Evolutionary conservation across 1,140 invertebrate genomes (phyloP), one percentile per base, ranked within the genome.

Genomic region (Pseudobourletiella spinata): DNA sequence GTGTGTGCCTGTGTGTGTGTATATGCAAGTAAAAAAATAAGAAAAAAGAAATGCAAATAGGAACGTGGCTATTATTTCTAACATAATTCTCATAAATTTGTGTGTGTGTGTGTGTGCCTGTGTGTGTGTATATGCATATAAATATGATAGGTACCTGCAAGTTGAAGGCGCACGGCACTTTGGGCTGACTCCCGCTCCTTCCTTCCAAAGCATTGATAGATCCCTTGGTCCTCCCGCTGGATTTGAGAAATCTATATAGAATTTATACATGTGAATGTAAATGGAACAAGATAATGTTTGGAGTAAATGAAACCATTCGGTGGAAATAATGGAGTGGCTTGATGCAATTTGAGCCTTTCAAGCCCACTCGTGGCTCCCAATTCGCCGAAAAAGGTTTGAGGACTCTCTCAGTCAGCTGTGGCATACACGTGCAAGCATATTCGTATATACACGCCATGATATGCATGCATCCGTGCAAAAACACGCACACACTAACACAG

Each of bases 181-280:
- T 81, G 79, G 0, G 73, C 74, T 4, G 70, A 72, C 24, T 79
- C 76, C n/a, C 71, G 65, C 11, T 77, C 74, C 11, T 62, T 77
- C 73, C 55, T 71, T 74, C 26, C 76, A 28, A 81, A 69, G 66
- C 80, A 81, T 66, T 81, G 80, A 65, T 80, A 81, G 75, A 81
- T 80, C 15, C 79, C 80, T 71, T 77, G 66, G 57, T 74, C 72
- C 42, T 73, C 71, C 72, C 73, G 61, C 73, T 76, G 64, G 63
- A 77, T 76, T 71, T 77, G 55, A 11, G 73, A 65, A n/a, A 70
- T 69, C 46, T 70, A 64, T n/a, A n/a, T n/a, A n/a, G n/a, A n/a
- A n/a, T n/a, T n/a, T n/a, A n/a, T n/a, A n/a, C n/a, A n/a, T n/a
- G n/a, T 4, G 22, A 11, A 35, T 56, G 14, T 20, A 30, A 55